Percentiles rank a stretch among this genome's conserved stretches.
Evolutionary conservation across 2,888 invertebrate genomes (phyloP).

Genomic region (Thera britannica): DNA sequence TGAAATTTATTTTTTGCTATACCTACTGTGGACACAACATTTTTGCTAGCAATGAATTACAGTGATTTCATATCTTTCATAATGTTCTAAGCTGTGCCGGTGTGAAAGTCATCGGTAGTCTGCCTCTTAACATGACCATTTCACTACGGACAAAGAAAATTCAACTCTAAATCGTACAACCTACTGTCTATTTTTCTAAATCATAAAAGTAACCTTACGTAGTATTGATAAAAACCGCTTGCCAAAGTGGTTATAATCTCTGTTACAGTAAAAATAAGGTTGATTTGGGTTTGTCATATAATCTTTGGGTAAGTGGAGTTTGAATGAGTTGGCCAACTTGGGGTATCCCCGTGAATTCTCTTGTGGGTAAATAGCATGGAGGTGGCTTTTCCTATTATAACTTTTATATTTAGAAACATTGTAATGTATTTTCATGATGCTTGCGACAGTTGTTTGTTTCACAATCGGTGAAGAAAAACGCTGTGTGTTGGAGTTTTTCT

Average conservation of each 20-base stretch:
- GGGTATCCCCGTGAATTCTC: conserved; percentile 74
- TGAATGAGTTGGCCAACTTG: conserved; percentile 77
- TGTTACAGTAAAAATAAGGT: conserved; percentile 42
- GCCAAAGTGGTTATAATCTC: conserved; percentile 43
- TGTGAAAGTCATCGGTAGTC: too few species aligned
- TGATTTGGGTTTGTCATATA: conserved; percentile 41
- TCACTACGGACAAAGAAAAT: conserved; percentile 31
- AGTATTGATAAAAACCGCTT: conserved; percentile 35
- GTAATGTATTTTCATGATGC: too few species aligned
- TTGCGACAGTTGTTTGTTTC: too few species aligned
- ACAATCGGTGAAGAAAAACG: too few species aligned
- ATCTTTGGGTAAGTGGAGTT: conserved; percentile 52
- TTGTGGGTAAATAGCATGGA: conserved; percentile 53
- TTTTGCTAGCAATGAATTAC: too few species aligned
- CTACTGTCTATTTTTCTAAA: conserved; percentile 42
- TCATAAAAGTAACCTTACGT: conserved; percentile 39
- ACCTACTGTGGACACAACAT: too few species aligned
- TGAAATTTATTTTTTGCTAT: too few species aligned
- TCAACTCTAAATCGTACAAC: conserved; percentile 24
- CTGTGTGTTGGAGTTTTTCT: too few species aligned
- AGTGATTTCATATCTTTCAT: too few species aligned
- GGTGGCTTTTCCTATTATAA: conserved; percentile 39
- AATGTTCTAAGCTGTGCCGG: too few species aligned
- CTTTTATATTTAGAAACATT: background rate
- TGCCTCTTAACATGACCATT: conserved; percentile 43